Evolutionary conservation across 2,888 invertebrate genomes (phyloP).

Genomic region (Parnassius orleans): DNA sequence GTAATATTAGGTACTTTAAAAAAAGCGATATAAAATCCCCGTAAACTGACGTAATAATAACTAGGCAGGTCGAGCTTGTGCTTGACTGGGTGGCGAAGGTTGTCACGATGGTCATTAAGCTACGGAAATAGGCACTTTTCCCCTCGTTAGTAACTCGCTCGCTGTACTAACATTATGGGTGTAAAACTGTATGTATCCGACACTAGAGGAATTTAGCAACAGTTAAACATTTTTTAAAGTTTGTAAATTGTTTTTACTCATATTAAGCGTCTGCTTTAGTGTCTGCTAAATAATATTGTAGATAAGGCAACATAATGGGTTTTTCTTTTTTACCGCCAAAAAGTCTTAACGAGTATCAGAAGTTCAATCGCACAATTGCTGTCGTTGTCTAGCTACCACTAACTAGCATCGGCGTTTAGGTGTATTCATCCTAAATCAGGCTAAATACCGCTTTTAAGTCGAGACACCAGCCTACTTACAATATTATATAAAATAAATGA

Average conservation of each 20-base stretch:
- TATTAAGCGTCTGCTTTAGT: not conserved
- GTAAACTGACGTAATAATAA: slow-evolving; percentile 21
- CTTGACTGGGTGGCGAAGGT: slow-evolving; percentile 44
- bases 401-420: too few species aligned
- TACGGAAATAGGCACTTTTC: slow-evolving; percentile 80
- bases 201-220: slow-evolving; percentile 1
- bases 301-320: too few species aligned
- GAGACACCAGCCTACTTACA: too few species aligned
- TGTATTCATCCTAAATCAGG: too few species aligned
- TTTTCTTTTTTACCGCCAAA: too few species aligned
- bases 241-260: not conserved
- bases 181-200: slow-evolving; percentile 38
- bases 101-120: slow-evolving; percentile 73
- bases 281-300: not conserved
- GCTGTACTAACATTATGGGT: slow-evolving; percentile 49
- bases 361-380: too few species aligned
- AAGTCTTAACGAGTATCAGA: too few species aligned
- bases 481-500: too few species aligned
- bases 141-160: slow-evolving; percentile 74
- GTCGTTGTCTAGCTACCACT: too few species aligned
- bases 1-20: too few species aligned
- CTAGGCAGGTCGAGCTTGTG: slow-evolving; percentile 27
- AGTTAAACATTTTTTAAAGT: not conserved
- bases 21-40: slow-evolving; percentile 1
- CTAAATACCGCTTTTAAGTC: too few species aligned